Base-by-base conservation (phyloP, 1,140 invertebrate species). In the Ceratosolen solmsi region DNA sequence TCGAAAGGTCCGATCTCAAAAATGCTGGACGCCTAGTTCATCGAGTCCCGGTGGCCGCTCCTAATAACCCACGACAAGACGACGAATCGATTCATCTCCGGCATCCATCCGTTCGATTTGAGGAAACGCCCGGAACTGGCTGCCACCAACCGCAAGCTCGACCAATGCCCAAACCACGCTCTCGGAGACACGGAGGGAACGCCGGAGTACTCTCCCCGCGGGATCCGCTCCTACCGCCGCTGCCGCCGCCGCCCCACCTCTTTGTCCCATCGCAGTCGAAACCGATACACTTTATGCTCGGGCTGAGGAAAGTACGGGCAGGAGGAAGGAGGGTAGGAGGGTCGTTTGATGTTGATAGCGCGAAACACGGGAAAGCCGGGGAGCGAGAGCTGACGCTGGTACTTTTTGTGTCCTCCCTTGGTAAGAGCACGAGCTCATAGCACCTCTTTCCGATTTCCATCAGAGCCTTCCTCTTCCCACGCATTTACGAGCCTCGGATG, bases 281-380 rank as follows among this genome's bases (percentile, higher is more conserved):
- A 51, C 70, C 80, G 63, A 77, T 82, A 82, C 80, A 82, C 74
- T 82, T 82, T 82, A 77, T 60, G 72, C 60, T 33, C 13, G 27
- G 25, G 33, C 5, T 27, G 30, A 56, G 2, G 22, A 17, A 36
- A 38, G 8, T 27, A 41, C 20, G 49, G 49, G 20, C 9, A 54
- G 51, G 65, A 76, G 5, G 41, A 7, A 5, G 41, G 41, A 13
- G 41, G 41, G 5, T 46, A 13, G 38, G 33, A 75, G 51, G 65
- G 74, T 56, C 80, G 56, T 82, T 70, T 15, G 27, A 77, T 77
- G 80, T 38, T 72, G 72, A 82, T 77, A 77, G 74, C 27, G 2
- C 27, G 2, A n/a, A n/a, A n/a, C n/a, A n/a, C n/a, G n/a, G n/a
- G n/a, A n/a, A n/a, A n/a, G n/a, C 25, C 17, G 46, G 22, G 15